Conservation (phyloP, 2,113 vertebrate species). For the Dasyornis broadbenti region DNA sequence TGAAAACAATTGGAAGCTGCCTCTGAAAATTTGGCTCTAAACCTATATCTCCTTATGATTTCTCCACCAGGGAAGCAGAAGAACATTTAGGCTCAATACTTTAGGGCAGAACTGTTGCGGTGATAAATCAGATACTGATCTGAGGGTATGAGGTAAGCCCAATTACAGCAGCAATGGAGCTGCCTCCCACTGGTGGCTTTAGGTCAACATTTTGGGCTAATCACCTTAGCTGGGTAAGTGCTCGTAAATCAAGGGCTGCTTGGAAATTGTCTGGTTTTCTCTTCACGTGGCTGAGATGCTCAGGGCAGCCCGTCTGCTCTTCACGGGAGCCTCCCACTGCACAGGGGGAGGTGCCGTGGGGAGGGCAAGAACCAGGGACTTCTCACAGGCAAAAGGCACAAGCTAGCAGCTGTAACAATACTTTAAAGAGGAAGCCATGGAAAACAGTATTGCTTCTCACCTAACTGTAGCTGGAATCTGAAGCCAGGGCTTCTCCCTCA, state of each 20-base stretch:
- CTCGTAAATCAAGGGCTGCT: constrained; percentile 2
- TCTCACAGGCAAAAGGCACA: background rate
- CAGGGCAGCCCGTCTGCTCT: background rate
- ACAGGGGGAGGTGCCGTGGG: background rate
- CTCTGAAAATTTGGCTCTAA: background rate
- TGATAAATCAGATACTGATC: constrained; percentile 57
- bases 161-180: constrained; percentile 18
- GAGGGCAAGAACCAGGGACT: background rate
- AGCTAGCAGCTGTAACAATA: background rate
- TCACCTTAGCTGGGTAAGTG: constrained; percentile 27
- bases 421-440: background rate
- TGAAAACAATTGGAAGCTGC: background rate
- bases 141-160: constrained; percentile 40
- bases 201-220: constrained; percentile 49
- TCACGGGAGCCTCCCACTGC: background rate
- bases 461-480: background rate
- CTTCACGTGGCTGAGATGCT: background rate
- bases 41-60: background rate
- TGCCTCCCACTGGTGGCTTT: constrained; percentile 28
- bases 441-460: background rate
- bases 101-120: background rate
- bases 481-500: background rate
- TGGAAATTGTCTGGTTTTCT: constrained; percentile 24
- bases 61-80: background rate
- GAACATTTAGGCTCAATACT: background rate